A percentile compares a stretch with the other conserved stretches of the same genome.
Evolutionary conservation across 1,140 invertebrate genomes (phyloP).

Genomic region (Drosophila subobscura): DNA sequence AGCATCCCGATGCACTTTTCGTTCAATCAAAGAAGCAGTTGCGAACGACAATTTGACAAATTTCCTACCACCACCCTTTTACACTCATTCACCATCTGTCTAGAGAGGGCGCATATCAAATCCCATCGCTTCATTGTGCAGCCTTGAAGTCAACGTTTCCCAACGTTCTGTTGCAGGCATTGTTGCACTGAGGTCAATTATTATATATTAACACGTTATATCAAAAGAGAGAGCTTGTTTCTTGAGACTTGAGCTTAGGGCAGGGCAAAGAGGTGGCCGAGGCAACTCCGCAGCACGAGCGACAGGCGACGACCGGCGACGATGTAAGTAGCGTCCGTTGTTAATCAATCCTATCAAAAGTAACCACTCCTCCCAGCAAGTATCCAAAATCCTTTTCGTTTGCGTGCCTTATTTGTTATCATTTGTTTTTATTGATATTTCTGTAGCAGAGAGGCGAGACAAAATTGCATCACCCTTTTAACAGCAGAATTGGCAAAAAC

Average conservation of each 20-base stretch:
- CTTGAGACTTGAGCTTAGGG: constrained; percentile 69
- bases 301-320: constrained; percentile 73
- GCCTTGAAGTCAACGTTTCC: constrained; percentile 83
- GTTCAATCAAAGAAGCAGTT: constrained; percentile 1
- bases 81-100: too few relatives aligned
- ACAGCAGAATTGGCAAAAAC: constrained; percentile 44
- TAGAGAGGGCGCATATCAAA: too few relatives aligned
- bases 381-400: constrained; percentile 30
- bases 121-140: constrained; percentile 3
- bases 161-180: constrained; percentile 52
- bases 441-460: constrained; percentile 5
- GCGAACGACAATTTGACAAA: background rate
- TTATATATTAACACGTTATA: constrained; percentile 28
- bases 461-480: constrained; percentile 44
- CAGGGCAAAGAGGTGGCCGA: constrained; percentile 77
- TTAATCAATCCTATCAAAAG: constrained; percentile 46
- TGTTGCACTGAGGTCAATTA: constrained; percentile 33
- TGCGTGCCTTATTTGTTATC: constrained; percentile 26
- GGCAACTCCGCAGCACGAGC: constrained; percentile 67
- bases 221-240: constrained; percentile 55
- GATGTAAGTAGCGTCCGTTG: constrained; percentile 73
- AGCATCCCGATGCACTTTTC: too few relatives aligned
- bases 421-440: constrained; percentile 33
- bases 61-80: too few relatives aligned
- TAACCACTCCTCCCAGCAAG: constrained; percentile 40